phyloP scores from a whole-genome alignment of 2,797 vertebrate species.

The Staurois parvus region DNA sequence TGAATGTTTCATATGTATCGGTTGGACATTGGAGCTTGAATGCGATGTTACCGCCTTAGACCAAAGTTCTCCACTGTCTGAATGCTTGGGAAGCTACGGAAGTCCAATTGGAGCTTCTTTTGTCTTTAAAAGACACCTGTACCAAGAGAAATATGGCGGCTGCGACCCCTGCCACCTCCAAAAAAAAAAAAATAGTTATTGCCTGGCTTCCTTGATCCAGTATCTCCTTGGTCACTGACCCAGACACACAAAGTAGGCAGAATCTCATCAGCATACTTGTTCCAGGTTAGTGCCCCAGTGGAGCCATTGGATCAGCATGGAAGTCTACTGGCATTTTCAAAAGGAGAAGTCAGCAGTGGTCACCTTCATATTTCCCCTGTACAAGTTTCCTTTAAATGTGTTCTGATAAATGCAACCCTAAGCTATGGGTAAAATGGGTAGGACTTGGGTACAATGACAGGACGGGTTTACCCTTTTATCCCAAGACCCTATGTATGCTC shows the following conservation, averaged over 20 bases:
- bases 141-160: background rate
- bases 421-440: background rate
- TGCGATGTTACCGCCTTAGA: background rate
- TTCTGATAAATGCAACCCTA: background rate
- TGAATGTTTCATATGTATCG: background rate
- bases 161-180: background rate
- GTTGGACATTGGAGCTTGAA: background rate
- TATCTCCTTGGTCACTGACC: background rate
- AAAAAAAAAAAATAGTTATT: background rate
- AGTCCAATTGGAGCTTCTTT: no score
- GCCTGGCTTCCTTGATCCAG: background rate
- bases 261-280: no score
- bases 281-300: no score
- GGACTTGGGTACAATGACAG: background rate
- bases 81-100: background rate
- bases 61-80: background rate
- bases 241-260: no score
- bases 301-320: no score
- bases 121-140: background rate
- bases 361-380: background rate
- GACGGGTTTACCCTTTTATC: background rate
- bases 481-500: background rate
- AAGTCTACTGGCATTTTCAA: no score
- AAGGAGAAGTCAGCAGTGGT: background rate
- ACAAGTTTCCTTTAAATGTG: background rate